phyloP scores from a whole-genome alignment of 1,140 invertebrate species.

The Asobara japonica region DNA sequence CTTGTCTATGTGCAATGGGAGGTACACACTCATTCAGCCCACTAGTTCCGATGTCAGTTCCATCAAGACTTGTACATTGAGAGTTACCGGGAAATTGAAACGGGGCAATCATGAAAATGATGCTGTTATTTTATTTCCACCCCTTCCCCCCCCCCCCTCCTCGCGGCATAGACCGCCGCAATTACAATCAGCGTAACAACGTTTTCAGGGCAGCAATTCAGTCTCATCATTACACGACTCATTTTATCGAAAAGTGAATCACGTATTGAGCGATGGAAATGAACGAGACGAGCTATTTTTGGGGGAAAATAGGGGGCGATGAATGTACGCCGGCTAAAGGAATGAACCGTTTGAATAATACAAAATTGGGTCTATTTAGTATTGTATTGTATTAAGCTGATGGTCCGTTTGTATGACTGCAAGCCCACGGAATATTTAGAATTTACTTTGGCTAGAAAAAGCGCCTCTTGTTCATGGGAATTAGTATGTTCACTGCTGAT shows the following conservation, averaged over 20 bases:
- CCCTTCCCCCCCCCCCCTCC: too few species aligned
- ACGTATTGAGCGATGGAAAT: background rate
- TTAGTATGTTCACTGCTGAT: slow-evolving; percentile 57
- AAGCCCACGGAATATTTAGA: slow-evolving; percentile 13
- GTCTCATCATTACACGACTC: slow-evolving; percentile 26
- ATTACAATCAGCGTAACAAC: slow-evolving; percentile 50
- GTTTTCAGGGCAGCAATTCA: slow-evolving; percentile 33
- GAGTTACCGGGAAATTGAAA: background rate
- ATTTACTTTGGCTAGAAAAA: background rate
- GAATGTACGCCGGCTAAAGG: background rate
- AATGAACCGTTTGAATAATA: background rate
- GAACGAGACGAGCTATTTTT: background rate
- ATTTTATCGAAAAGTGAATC: slow-evolving; percentile 15
- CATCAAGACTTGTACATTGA: background rate
- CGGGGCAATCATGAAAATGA: slow-evolving; percentile 22
- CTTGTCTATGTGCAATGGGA: too few species aligned
- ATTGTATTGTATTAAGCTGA: background rate
- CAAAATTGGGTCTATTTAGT: background rate
- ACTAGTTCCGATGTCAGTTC: too few species aligned
- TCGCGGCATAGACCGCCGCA: slow-evolving; percentile 25
- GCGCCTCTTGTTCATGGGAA: slow-evolving; percentile 35
- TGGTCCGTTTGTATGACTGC: background rate
- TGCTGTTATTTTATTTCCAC: slow-evolving; percentile 18
- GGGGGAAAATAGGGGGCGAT: background rate
- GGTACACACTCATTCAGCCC: too few species aligned